Evolutionary conservation across 2,113 vertebrate genomes (phyloP).

Genomic region (Nymphicus hollandicus): DNA sequence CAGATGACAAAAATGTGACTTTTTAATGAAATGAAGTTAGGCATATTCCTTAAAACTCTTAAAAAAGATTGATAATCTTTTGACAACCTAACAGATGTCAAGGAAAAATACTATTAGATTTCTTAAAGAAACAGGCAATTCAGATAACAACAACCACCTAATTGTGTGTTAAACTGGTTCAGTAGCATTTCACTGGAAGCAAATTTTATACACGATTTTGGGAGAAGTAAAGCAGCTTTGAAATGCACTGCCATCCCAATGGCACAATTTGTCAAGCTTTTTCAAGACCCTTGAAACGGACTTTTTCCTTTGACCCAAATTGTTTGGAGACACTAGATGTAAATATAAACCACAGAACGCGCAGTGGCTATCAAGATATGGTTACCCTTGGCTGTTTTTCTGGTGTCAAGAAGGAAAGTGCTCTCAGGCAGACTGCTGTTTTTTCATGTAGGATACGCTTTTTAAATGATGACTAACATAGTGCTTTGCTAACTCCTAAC

Average conservation of each 20-base stretch:
- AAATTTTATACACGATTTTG: not conserved
- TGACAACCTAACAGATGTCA: not conserved
- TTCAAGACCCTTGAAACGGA: not conserved
- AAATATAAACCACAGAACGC: not conserved
- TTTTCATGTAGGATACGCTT: rapidly evolving
- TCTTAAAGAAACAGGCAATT: not conserved
- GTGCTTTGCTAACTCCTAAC: not conserved
- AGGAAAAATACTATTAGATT: not conserved
- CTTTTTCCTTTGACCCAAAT: not conserved
- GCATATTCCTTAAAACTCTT: not conserved
- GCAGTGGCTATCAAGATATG: not conserved
- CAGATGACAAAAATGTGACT: not conserved
- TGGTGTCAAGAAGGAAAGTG: no score
- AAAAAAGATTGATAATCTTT: not conserved
- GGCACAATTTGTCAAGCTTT: not conserved
- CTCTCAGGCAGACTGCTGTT: not conserved
- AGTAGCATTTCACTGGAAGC: not conserved
- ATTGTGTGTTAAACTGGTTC: not conserved
- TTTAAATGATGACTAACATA: not conserved
- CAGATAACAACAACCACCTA: not conserved
- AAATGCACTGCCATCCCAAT: not conserved
- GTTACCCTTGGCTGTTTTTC: not conserved
- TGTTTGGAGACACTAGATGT: not conserved
- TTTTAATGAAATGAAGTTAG: not conserved
- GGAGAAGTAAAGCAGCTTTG: not conserved